These are phyloP conservation scores for Chaenodraco wilsoni DNA, from an alignment of 2,797 vertebrate species.

Conservation along the genomic window DNA sequence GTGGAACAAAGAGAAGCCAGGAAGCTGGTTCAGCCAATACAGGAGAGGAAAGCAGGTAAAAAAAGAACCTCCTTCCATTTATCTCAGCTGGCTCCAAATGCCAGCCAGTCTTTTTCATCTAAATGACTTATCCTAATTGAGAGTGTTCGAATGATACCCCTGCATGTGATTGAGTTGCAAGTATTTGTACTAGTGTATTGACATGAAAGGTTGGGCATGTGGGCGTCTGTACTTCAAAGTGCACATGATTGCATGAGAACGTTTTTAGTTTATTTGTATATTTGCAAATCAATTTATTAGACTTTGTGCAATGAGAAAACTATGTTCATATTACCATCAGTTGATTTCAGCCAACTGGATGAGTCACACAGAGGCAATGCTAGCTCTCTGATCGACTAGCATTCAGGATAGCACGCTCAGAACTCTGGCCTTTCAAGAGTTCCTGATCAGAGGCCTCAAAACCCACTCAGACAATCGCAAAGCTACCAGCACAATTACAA, in stretches of 20 bases:
- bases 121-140: slow-evolving; percentile 37
- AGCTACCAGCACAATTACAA: slow-evolving; percentile 41
- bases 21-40: slow-evolving; percentile 92
- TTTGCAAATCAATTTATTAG: slow-evolving; percentile 31
- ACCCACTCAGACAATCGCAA: slow-evolving; percentile 52
- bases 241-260: slow-evolving; percentile 2
- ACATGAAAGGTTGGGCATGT: slow-evolving; percentile 5
- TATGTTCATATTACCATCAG: slow-evolving; percentile 22
- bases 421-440: slow-evolving; percentile 54
- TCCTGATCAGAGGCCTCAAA: slow-evolving; percentile 65
- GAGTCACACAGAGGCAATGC: slow-evolving; percentile 35
- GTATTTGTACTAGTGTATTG: slow-evolving; percentile 14
- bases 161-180: slow-evolving; percentile 10
- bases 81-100: slow-evolving; percentile 40
- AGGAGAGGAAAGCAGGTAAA: slow-evolving; percentile 91
- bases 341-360: slow-evolving; percentile 47
- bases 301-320: too few species aligned
- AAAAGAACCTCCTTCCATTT: slow-evolving; percentile 37
- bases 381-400: slow-evolving; percentile 38
- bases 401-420: slow-evolving; percentile 35
- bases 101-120: slow-evolving; percentile 28
- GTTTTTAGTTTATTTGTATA: slow-evolving; percentile 37
- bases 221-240: slow-evolving; percentile 6
- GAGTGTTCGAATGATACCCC: slow-evolving; percentile 32
- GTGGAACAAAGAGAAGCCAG: slow-evolving; percentile 92